These are phyloP conservation scores for Crossaster papposus DNA, from an alignment of 53 echinoderm and acorn worm genomes.

Conservation along the genomic window DNA sequence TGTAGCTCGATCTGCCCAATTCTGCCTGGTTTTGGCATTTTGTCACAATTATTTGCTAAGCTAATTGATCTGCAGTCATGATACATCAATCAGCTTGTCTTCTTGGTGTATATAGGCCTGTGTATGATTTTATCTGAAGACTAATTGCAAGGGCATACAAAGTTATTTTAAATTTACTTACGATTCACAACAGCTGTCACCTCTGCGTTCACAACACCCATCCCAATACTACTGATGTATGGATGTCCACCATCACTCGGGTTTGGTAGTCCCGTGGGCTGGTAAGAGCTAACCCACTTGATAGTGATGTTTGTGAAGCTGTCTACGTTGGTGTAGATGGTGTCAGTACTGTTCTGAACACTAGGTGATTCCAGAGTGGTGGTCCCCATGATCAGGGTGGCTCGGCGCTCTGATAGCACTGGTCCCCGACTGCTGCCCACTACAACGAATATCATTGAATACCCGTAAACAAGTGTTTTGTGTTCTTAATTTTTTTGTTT, in stretches of 20 bases:
- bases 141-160: not conserved
- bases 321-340: conserved; percentile 24
- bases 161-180: conserved; percentile 2
- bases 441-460: not conserved
- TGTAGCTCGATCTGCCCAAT: too few species aligned
- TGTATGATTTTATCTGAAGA: not conserved
- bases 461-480: too few species aligned
- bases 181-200: conserved; percentile 15
- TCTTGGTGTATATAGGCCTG: too few species aligned
- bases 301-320: conserved; percentile 9
- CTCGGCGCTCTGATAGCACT: not conserved
- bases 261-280: not conserved
- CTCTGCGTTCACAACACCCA: conserved; percentile 31
- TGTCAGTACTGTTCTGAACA: conserved; percentile 29
- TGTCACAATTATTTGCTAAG: too few species aligned
- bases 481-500: too few species aligned
- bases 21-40: too few species aligned
- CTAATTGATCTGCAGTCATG: too few species aligned
- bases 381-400: conserved; percentile 1
- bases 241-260: not conserved
- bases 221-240: not conserved
- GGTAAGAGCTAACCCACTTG: conserved; percentile 33
- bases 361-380: conserved; percentile 28
- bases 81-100: too few species aligned
- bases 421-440: not conserved